These are phyloP conservation scores for Trachymyrmex cornetzi DNA, from an alignment of 1,140 invertebrate species.

Conservation along the genomic window DNA sequence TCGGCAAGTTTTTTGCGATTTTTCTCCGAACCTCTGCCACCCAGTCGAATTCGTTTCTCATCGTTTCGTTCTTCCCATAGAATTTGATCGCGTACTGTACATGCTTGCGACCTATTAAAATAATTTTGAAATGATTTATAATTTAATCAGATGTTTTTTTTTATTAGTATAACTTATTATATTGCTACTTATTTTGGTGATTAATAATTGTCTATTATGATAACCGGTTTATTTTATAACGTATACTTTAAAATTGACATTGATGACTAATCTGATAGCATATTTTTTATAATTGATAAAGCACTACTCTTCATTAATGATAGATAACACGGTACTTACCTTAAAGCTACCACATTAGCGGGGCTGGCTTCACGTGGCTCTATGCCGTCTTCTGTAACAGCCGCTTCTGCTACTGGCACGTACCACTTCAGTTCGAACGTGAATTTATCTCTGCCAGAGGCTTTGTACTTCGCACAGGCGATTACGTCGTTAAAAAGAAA, in stretches of 20 bases:
- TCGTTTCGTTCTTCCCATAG: slow-evolving; percentile 91
- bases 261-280: slow-evolving; percentile 25
- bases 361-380: slow-evolving; percentile 92
- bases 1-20: slow-evolving; percentile 95
- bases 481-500: slow-evolving; percentile 98
- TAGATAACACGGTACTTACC: slow-evolving; percentile 70
- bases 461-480: slow-evolving; percentile 98
- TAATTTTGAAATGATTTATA: slow-evolving; percentile 2
- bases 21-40: slow-evolving; percentile 93
- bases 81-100: slow-evolving; percentile 94
- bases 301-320: neutral
- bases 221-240: neutral
- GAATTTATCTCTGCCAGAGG: slow-evolving; percentile 94
- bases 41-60: slow-evolving; percentile 89
- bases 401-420: slow-evolving; percentile 93
- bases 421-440: slow-evolving; percentile 98
- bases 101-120: slow-evolving; percentile 91
- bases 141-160: neutral
- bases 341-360: slow-evolving; percentile 93
- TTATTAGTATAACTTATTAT: neutral
- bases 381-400: slow-evolving; percentile 90
- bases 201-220: neutral
- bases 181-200: neutral
- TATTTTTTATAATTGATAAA: slow-evolving; percentile 2
- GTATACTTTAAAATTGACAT: neutral